phyloP scores from a whole-genome alignment of 2,113 vertebrate genomes.

The Gadus chalcogrammus region DNA sequence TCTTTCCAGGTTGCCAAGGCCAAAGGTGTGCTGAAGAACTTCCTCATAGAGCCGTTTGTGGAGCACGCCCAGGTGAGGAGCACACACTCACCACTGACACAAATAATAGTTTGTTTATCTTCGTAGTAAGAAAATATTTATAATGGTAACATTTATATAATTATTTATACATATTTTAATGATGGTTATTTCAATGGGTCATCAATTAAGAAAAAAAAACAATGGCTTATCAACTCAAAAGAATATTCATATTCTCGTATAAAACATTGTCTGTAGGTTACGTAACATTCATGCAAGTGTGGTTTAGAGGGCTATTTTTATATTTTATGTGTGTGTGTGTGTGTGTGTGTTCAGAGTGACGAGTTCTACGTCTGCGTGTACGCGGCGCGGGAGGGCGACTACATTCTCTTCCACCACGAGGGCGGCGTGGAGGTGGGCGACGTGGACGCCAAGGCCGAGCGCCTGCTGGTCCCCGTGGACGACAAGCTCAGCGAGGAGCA shows the following conservation, averaged over 20 bases:
- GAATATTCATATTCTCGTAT: no score
- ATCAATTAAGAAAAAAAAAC: no score
- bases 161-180: no score
- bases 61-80: conserved; percentile 85
- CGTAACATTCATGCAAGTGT: no score
- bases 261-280: no score
- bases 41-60: conserved; percentile 95
- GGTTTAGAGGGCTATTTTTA: no score
- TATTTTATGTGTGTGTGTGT: not conserved
- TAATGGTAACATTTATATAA: no score
- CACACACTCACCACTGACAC: no score
- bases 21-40: conserved; percentile 90
- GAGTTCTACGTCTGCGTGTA: conserved; percentile 96
- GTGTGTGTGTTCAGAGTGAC: conserved; percentile 74
- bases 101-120: not conserved
- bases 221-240: no score
- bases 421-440: conserved; percentile 93
- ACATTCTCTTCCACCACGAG: conserved; percentile 90
- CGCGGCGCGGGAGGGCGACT: conserved; percentile 88
- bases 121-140: no score
- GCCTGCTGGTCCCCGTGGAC: conserved; percentile 81
- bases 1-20: conserved; percentile 85
- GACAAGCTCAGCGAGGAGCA: conserved; percentile 76
- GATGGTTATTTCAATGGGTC: no score
- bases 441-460: conserved; percentile 91